Conservation (phyloP, 2,888 invertebrate species). For the Acanthosepion lycidas region DNA sequence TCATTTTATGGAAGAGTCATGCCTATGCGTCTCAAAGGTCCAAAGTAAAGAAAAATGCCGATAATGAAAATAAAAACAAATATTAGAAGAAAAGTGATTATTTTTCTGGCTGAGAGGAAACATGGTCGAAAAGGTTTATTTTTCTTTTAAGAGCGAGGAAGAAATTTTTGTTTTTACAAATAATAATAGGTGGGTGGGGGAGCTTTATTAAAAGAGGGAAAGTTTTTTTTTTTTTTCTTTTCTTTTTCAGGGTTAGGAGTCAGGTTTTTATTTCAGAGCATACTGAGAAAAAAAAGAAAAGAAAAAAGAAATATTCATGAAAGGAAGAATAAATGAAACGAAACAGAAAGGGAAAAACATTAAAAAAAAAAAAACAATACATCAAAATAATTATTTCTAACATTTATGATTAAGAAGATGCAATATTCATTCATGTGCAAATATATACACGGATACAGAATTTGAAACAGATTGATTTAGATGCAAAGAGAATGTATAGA, state of each 20-base stretch:
- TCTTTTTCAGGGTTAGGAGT: not conserved
- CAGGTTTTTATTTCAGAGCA: not conserved
- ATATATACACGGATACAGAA: too few species aligned
- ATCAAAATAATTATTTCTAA: too few species aligned
- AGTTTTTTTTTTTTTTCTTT: too few species aligned
- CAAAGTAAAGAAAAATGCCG: not conserved
- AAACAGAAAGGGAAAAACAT: too few species aligned
- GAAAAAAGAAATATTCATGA: not conserved
- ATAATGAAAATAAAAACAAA: constrained; percentile 23
- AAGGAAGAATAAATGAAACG: not conserved
- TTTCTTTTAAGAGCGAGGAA: not conserved
- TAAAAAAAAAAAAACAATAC: too few species aligned
- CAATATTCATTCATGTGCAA: too few species aligned
- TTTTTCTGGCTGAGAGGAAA: not conserved
- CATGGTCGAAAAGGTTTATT: not conserved
- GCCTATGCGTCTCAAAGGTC: not conserved
- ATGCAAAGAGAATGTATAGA: too few species aligned
- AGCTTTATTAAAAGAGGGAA: too few species aligned
- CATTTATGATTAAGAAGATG: too few species aligned
- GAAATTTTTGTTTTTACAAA: not conserved
- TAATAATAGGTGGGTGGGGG: not conserved
- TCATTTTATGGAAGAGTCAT: not conserved
- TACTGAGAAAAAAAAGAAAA: not conserved
- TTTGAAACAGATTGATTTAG: too few species aligned
- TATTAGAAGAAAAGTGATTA: not conserved